Evolutionary conservation across 2,888 invertebrate genomes (phyloP).

Genomic region (Clepsis dumicolana): DNA sequence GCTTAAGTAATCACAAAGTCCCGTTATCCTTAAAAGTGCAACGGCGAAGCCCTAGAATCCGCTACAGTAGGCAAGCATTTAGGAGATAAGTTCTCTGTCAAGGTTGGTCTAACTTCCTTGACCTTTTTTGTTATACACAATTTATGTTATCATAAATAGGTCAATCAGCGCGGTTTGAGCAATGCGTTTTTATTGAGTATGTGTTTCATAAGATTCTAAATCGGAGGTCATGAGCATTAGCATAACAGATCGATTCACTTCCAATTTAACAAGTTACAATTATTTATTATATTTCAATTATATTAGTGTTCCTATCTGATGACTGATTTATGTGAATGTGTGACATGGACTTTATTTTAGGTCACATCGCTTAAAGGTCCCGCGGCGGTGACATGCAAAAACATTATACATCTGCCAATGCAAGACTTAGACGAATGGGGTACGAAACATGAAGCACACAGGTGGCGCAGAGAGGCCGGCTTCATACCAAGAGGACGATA

Average conservation of each 20-base stretch:
- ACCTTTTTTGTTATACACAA: conserved; percentile 69
- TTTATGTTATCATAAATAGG: conserved; percentile 60
- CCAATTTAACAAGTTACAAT: neutral
- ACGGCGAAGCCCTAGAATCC: neutral
- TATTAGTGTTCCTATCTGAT: too few species aligned
- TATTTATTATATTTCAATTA: too few species aligned
- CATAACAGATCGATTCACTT: neutral
- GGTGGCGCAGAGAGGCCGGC: conserved; percentile 58
- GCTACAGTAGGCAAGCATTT: neutral
- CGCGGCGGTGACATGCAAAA: conserved; percentile 22
- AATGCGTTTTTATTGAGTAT: conserved; percentile 50
- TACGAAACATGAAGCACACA: neutral
- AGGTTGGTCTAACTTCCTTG: conserved; percentile 70
- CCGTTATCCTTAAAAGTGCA: neutral
- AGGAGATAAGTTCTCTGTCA: conserved; percentile 52
- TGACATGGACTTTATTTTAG: conserved; percentile 20
- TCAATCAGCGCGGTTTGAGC: conserved; percentile 55
- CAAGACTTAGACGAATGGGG: conserved; percentile 8
- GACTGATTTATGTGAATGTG: too few species aligned
- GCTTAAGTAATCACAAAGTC: neutral
- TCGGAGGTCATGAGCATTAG: conserved; percentile 12
- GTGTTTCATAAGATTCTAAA: conserved; percentile 27
- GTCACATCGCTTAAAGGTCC: conserved; percentile 2
- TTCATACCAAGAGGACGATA: conserved; percentile 76
- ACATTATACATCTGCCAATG: conserved; percentile 13